Evolutionary conservation across 2,888 invertebrate species (phyloP).

Genomic region (Protodeltote pygarga): DNA sequence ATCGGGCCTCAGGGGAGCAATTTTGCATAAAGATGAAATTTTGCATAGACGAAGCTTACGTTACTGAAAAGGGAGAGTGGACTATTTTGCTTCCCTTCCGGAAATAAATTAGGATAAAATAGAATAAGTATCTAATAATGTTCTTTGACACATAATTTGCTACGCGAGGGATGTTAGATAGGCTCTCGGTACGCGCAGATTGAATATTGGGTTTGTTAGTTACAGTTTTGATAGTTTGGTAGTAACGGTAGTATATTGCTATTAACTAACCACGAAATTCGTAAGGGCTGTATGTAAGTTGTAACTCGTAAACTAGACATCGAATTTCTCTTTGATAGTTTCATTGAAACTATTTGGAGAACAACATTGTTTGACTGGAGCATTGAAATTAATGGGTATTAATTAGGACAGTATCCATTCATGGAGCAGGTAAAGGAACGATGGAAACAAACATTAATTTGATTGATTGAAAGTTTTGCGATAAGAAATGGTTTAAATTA

Average conservation of each 20-base stretch:
- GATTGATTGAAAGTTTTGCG: neutral
- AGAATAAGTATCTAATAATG: neutral
- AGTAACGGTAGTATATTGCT: slow-evolving; percentile 2
- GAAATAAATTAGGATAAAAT: neutral
- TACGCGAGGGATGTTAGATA: neutral
- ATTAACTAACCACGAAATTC: neutral
- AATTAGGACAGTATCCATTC: too few species aligned
- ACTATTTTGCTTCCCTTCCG: neutral
- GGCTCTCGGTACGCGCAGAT: neutral
- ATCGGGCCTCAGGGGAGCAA: slow-evolving; percentile 34
- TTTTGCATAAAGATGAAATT: slow-evolving; percentile 35
- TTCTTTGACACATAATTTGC: neutral
- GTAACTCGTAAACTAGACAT: slow-evolving; percentile 5
- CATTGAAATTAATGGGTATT: too few species aligned
- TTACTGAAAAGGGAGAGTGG: slow-evolving; percentile 2
- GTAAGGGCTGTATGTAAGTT: slow-evolving; percentile 8
- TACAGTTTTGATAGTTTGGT: neutral
- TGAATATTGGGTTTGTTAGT: neutral
- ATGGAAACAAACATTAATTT: too few species aligned
- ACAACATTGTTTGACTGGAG: too few species aligned
- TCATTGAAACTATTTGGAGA: too few species aligned
- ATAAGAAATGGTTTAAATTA: neutral
- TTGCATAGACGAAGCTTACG: slow-evolving; percentile 13
- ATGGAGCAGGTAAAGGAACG: too few species aligned
- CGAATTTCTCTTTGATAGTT: too few species aligned